Evolutionary conservation across 2,888 invertebrate genomes (phyloP), one percentile per base, ranked within the genome.

Genomic region (Patella caerulea): DNA sequence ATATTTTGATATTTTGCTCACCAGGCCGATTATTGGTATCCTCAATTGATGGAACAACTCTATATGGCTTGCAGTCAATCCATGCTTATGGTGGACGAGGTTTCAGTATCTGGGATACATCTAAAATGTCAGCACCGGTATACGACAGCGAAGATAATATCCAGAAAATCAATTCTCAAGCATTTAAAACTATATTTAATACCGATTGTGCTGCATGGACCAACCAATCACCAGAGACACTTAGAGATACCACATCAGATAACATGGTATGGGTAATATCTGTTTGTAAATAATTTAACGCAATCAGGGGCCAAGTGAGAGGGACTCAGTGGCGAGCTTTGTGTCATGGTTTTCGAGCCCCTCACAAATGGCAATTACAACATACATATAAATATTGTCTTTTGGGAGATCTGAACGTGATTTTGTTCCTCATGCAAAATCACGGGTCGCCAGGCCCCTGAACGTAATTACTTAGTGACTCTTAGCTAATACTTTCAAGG

Each of bases 1-100:
- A 24, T 45, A 45, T 45, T 45, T 45, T 45, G 9, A 45, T 45
- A 45, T 1, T 7, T 45, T 45, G 9, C 9, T 45, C 0, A 45
- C 3, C 73, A 86, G 86, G 85, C 19, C 78, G 84, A 54, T 73
- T 85, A n/a, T 72, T 76, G 29, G 81, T 85, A 0, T 84, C 84
- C 29, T 75, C 19, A 1, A 78, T 83, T 3, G 85, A 84, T 52
- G 83, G 82, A 1, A 77, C 73, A 55, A 77, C 79, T 54, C 45
- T 74, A 2, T 76, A 77, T 15, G 80, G 76, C 73, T 78, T 79
- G 52, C 71, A 73, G 24, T 73, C 82, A 34, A 74, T 82, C 3
- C 78, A 79, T 11, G 77, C 81, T 12, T 86, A 85, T 73, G 86
- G 86, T 19, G 85, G 85, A 9, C 81, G 86, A 29, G 86, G 86